Evolutionary conservation across 2,888 invertebrate genomes (phyloP), one percentile per base, ranked within the genome.

Genomic region (Ferdinandea cuprea): DNA sequence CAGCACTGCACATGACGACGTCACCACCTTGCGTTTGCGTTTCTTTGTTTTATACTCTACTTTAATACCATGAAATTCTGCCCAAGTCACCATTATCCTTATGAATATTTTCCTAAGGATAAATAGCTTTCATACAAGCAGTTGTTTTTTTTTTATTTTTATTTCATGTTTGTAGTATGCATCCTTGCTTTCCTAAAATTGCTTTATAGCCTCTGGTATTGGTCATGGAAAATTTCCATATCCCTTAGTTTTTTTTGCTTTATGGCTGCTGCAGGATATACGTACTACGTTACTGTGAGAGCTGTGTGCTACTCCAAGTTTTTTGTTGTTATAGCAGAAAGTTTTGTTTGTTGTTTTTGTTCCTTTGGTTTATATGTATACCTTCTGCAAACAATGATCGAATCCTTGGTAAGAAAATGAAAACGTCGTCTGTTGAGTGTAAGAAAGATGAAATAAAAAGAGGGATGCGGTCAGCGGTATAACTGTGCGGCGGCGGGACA

Each of bases 101-200:
- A 73, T 78, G 83, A 83, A 83, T 83, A 83, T 73, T 83, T 83
- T 83, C 30, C 83, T 68, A 68, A 78, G 78, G 83, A 83, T 83
- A 78, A 83, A 71, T 68, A 77, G 72, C 71, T 68, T 66, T 56
- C 37, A 50, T 66, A 54, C 44, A 73, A 72, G 35, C 13, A 59
- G 0, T 42, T 50, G 54, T 46, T 54, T 59, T 44, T 25, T 32
- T 65, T 30, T 61, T 54, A 11, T 58, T 9, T 52, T 9, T 35
- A 13, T 9, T 40, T 61, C 15, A 7, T 8, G 46, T 54, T 46
- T n/a, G 11, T 63, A 30, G 30, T 74, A 50, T 77, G 77, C 59
- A 72, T 77, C 77, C 81, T 72, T 77, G 77, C 66, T 66, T 63
- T 77, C 32, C 68, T 44, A 56, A 77, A 83, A 83, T 78, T 78